Conservation (phyloP, 2,888 invertebrate species). For the Stenolophus ochropezus region DNA sequence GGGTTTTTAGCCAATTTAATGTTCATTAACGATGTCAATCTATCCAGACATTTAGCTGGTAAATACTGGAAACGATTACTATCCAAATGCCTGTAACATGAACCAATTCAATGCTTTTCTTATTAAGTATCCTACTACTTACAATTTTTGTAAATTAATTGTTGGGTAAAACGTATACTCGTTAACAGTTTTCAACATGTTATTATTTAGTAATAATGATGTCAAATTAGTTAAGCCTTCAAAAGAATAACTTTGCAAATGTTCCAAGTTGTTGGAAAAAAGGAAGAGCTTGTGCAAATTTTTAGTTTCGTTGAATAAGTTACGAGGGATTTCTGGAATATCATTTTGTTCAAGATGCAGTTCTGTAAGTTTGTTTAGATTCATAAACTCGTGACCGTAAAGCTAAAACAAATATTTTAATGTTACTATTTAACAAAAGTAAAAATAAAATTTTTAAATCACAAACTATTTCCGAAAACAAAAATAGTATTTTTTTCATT, state of each 20-base stretch:
- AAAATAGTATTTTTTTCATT: too few species aligned
- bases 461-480: too few species aligned
- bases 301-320: slow-evolving; percentile 76
- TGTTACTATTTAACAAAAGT: too few species aligned
- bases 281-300: slow-evolving; percentile 81
- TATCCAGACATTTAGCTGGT: slow-evolving; percentile 81
- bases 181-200: slow-evolving; percentile 80
- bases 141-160: slow-evolving; percentile 83
- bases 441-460: too few species aligned
- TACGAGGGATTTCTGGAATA: slow-evolving; percentile 76
- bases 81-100: slow-evolving; percentile 80
- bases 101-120: slow-evolving; percentile 29
- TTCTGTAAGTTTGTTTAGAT: slow-evolving; percentile 76
- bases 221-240: slow-evolving; percentile 80
- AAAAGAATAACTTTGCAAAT: slow-evolving; percentile 78
- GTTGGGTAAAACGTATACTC: slow-evolving; percentile 79
- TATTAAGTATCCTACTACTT: slow-evolving; percentile 70
- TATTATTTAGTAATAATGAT: slow-evolving; percentile 82
- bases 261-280: slow-evolving; percentile 81
- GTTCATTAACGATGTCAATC: slow-evolving; percentile 78
- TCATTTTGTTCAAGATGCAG: slow-evolving; percentile 83
- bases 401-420: slow-evolving; percentile 76
- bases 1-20: slow-evolving; percentile 85
- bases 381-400: slow-evolving; percentile 75
- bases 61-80: slow-evolving; percentile 83